A percentile compares a stretch with the other conserved stretches of the same genome.
Conservation (phyloP, 2,797 vertebrate species). For the Alfaro cultratus region DNA sequence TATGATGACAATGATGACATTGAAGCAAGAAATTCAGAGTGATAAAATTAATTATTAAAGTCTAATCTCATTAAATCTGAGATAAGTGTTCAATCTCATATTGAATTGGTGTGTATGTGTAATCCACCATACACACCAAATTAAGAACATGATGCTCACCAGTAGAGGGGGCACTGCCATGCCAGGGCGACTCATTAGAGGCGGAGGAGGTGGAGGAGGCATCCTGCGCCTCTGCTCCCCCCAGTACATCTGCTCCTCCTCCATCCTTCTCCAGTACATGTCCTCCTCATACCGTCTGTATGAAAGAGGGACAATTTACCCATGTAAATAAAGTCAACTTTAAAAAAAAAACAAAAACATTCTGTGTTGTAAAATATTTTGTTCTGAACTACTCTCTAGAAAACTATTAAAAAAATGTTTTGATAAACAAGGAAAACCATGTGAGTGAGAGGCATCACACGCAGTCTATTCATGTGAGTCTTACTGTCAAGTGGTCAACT, state of each 20-base stretch:
- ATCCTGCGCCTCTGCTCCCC: slow-evolving; percentile 76
- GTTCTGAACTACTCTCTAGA: background rate
- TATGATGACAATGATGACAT: background rate
- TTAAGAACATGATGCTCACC: slow-evolving; percentile 61
- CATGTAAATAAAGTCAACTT: background rate
- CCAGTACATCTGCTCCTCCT: slow-evolving; percentile 84
- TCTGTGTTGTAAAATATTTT: background rate
- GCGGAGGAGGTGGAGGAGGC: slow-evolving; percentile 75
- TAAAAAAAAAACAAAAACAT: background rate
- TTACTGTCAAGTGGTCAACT: slow-evolving; percentile 7
- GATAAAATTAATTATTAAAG: background rate
- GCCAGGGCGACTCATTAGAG: slow-evolving; percentile 79
- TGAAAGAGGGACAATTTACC: background rate
- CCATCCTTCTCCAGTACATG: slow-evolving; percentile 83
- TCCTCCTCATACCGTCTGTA: slow-evolving; percentile 84
- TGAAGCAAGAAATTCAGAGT: too few relatives aligned
- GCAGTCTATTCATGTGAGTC: background rate
- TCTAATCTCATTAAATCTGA: background rate
- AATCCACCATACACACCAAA: background rate
- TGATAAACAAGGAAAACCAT: background rate
- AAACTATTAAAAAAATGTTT: background rate
- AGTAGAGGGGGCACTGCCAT: slow-evolving; percentile 78
- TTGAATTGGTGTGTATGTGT: too few relatives aligned
- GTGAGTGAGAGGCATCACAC: background rate
- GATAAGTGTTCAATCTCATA: background rate